Evolutionary conservation across 2,888 invertebrate species (phyloP), one percentile per base, ranked within the genome.

Genomic region (Rapana venosa): DNA sequence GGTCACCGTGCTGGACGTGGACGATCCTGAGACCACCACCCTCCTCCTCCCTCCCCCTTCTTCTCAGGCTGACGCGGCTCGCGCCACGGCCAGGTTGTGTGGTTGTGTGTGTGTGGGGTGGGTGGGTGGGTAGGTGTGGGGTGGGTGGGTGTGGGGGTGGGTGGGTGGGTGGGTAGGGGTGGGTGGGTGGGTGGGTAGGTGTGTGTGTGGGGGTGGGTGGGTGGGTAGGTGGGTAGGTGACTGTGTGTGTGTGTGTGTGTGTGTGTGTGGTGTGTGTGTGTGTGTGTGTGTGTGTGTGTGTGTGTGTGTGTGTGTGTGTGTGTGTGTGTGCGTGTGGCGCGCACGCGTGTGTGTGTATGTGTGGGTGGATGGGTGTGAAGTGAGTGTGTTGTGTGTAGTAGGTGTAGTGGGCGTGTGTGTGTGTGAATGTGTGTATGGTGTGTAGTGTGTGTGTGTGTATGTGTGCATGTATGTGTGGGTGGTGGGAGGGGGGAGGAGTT

Each of bases 61-160:
- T 36, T 81, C 86, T 0, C 92, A 93, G 86, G 91, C 91, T 36
- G 91, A 92, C 87, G 90, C 92, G 8, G 91, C 90, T 70, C 86
- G 85, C 56, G 92, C 93, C 61, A 93, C 92, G 0, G 93, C 89
- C 15, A 83, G 92, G 88, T 94, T 93, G 93, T 92, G 36, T 26
- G 20, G 13, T 56, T 30, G 15, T 35, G 35, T 79, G 8, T 79
- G 35, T 15, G 2, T 79, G 61, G n/a, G n/a, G 58, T 58, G n/a
- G 8, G 58, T 84, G 26, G n/a, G 84, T 84, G 58, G 8, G 58
- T 84, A 22, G 74, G 84, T 30, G 1, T n/a, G 6, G 84, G n/a
- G 56, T 17, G 56, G n/a, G 84, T n/a, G 84, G n/a, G 84, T 32
- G 84, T 58, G 58, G 58, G 84, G 30, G 84, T 58, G 58, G 17